Base-by-base conservation (phyloP, 2,888 invertebrate species). In the Agrilus cyanescens region DNA sequence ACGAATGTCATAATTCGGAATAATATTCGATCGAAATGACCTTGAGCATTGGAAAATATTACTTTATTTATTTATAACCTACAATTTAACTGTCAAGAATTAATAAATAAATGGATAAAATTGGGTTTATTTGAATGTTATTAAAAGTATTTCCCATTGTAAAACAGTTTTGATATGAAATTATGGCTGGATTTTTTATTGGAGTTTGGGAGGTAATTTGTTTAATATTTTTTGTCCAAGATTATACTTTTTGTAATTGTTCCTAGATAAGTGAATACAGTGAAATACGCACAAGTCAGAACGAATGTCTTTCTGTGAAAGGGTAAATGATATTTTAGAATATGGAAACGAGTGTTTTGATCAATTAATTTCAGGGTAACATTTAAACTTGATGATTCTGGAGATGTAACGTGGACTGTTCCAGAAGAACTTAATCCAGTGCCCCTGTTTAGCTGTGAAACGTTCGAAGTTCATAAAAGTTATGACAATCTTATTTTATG, bases 381-480 rank as follows among this genome's bases (percentile, higher is more conserved):
- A 55, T 73, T 76, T 58, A 60, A 64, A 29, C 57, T 80, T 53
- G 76, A 78, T 56, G 75, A 76, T 51, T 73, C 67, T 52, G 77
- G 78, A 30, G 78, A 79, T 62, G 77, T 79, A 6, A 72, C 71
- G 6, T 79, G 78, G 78, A 74, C 71, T 52, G 67, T 76, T 46
- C 65, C 73, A 35, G 74, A 75, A 37, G 70, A 71, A 49, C 64
- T 71, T 2, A 71, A 73, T 53, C 49, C 53, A 14, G 55, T 76
- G 55, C 76, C 79, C 25, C 66, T 80, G 53, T 80, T 80, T 59
- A 73, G 71, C 56, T 80, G 79, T 65, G 79, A 80, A 61, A 79
- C 78, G n/a, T 80, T 76, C 58, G 79, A 80, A 66, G 67, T 75
- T 40, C 65, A 64, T 47, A 58, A 59, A 15, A 60, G 63, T 5